phyloP scores from a whole-genome alignment of 2,797 vertebrate species.

The Neostethus bicornis region DNA sequence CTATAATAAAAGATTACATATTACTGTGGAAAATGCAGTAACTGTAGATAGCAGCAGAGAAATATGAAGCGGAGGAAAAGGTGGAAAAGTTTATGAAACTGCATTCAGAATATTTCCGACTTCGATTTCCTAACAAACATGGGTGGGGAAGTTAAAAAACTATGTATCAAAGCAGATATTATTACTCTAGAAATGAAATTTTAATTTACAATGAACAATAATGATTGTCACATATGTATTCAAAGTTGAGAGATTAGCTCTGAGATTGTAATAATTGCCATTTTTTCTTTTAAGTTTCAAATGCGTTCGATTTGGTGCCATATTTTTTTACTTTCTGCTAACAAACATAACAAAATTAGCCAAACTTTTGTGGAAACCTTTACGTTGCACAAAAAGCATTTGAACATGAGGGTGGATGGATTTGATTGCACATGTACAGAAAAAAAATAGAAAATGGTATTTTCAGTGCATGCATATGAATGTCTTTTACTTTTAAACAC shows the following conservation, averaged over 20 bases:
- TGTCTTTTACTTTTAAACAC: too few species aligned
- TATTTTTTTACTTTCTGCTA: too few species aligned
- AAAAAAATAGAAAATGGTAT: too few species aligned
- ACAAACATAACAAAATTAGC: background rate
- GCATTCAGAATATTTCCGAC: constrained; percentile 48
- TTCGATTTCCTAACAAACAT: constrained; percentile 63
- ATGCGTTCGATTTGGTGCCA: constrained; percentile 34
- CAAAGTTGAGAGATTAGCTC: constrained; percentile 41
- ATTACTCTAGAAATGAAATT: constrained; percentile 54
- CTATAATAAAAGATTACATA: constrained; percentile 39
- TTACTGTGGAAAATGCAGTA: constrained; percentile 26
- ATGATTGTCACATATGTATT: constrained; percentile 69
- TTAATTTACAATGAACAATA: constrained; percentile 68
- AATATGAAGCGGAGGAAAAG: constrained; percentile 22
- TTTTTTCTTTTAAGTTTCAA: constrained; percentile 39
- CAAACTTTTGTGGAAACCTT: too few species aligned
- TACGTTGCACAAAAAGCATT: too few species aligned
- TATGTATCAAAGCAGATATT: too few species aligned
- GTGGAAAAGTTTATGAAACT: constrained; percentile 27
- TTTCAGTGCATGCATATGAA: too few species aligned
- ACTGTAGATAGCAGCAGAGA: constrained; percentile 11
- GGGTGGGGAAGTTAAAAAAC: too few species aligned
- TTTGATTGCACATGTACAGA: too few species aligned
- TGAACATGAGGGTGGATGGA: too few species aligned
- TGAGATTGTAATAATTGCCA: constrained; percentile 47